These are phyloP conservation scores for Heliconius himera DNA, from an alignment of 1,140 invertebrate genomes.

Conservation along the genomic window DNA sequence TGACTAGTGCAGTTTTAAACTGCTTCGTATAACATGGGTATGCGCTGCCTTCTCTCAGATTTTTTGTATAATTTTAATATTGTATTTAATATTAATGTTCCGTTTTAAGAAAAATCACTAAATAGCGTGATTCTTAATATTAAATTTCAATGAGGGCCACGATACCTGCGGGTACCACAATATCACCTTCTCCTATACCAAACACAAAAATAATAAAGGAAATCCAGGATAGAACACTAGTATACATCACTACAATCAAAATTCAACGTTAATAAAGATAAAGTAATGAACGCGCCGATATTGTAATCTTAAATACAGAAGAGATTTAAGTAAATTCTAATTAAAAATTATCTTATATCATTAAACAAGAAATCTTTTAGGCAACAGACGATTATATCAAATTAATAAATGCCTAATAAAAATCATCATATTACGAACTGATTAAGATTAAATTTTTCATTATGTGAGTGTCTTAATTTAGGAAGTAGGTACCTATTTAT, in stretches of 20 bases:
- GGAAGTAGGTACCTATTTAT: too few species aligned
- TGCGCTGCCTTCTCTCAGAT: too few species aligned
- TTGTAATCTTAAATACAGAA: background rate
- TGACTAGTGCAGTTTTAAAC: too few species aligned
- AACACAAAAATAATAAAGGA: background rate
- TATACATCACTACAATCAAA: background rate
- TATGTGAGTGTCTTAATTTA: background rate
- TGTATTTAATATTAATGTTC: too few species aligned
- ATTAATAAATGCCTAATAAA: background rate
- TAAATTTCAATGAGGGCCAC: too few species aligned
- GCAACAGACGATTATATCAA: background rate
- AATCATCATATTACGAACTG: background rate
- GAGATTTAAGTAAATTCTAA: background rate
- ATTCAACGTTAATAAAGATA: constrained; percentile 1
- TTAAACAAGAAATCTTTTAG: background rate
- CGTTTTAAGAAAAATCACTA: too few species aligned
- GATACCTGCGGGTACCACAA: too few species aligned
- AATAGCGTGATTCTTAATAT: too few species aligned
- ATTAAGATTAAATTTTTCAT: background rate
- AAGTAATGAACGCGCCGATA: constrained; percentile 1
- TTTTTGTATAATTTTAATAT: too few species aligned
- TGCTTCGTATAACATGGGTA: too few species aligned
- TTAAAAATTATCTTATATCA: constrained; percentile 1
- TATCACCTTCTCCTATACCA: too few species aligned
- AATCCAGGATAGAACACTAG: background rate